Evolutionary conservation across 2,113 vertebrate species (phyloP).

Genomic region (Colaptes auratus): DNA sequence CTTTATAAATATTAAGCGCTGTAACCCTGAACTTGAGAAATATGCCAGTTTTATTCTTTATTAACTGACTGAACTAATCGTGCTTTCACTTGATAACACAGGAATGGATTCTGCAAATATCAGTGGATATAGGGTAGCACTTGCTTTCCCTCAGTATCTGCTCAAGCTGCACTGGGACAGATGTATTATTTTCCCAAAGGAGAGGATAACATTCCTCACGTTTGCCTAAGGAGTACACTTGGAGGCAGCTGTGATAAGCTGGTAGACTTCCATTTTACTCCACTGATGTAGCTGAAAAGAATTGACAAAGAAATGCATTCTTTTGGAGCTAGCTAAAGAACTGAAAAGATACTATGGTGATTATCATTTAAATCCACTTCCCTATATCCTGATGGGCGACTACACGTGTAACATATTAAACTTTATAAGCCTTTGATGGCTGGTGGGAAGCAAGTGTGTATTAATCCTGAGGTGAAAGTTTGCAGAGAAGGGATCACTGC

Average conservation of each 20-base stretch:
- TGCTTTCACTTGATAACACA: background rate
- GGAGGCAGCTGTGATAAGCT: background rate
- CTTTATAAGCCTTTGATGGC: background rate
- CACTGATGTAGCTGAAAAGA: background rate
- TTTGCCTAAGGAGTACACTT: background rate
- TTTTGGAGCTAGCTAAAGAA: background rate
- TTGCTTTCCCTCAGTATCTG: background rate
- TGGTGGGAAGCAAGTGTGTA: background rate
- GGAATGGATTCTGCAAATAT: background rate
- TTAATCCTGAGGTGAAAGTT: background rate
- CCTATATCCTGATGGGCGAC: background rate
- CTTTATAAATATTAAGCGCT: background rate
- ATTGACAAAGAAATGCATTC: rapidly evolving
- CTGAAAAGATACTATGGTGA: background rate
- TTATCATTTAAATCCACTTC: background rate
- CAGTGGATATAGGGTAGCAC: background rate
- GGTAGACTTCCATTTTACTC: background rate
- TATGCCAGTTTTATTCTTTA: background rate
- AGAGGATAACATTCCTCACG: background rate
- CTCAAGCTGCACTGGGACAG: background rate
- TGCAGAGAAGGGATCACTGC: background rate
- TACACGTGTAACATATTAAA: rapidly evolving
- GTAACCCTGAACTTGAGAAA: background rate
- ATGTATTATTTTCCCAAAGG: background rate
- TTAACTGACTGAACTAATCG: background rate